These are phyloP conservation scores for Lophochroa leadbeateri DNA, from an alignment of 2,113 vertebrate genomes.

Conservation along the genomic window DNA sequence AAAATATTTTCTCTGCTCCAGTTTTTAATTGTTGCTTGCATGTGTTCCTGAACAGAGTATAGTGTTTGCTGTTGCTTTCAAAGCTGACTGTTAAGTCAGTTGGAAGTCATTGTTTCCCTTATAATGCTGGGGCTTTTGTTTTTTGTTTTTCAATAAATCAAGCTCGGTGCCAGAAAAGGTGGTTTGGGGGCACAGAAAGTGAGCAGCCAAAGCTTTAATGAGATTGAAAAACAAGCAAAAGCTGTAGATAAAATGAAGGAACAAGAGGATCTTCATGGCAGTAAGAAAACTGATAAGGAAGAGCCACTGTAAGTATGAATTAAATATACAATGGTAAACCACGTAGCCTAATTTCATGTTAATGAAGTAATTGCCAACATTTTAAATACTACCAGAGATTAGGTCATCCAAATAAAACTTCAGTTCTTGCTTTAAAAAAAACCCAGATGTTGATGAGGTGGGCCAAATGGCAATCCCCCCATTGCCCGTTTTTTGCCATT, in stretches of 20 bases:
- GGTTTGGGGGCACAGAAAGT: conserved; percentile 95
- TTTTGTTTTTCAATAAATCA: conserved; percentile 1
- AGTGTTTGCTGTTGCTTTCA: neutral
- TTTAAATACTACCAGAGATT: neutral
- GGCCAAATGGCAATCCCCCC: neutral
- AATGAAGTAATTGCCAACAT: neutral
- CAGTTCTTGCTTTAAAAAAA: neutral
- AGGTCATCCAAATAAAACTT: neutral
- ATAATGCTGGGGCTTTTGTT: neutral
- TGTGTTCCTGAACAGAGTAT: neutral
- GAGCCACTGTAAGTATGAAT: conserved; percentile 80
- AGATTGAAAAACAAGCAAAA: conserved; percentile 90
- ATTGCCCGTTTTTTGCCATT: neutral
- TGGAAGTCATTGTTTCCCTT: neutral
- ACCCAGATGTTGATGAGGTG: neutral
- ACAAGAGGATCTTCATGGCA: conserved; percentile 67
- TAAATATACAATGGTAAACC: neutral
- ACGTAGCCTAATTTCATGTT: neutral
- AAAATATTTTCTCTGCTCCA: neutral
- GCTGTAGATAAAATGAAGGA: conserved; percentile 85
- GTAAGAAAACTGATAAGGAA: conserved; percentile 66
- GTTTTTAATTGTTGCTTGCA: neutral
- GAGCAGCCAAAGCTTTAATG: conserved; percentile 84
- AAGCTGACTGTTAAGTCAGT: neutral
- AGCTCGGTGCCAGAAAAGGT: conserved; percentile 89